phyloP scores from a whole-genome alignment of 2,888 invertebrate species.

The Argynnis bischoffii region DNA sequence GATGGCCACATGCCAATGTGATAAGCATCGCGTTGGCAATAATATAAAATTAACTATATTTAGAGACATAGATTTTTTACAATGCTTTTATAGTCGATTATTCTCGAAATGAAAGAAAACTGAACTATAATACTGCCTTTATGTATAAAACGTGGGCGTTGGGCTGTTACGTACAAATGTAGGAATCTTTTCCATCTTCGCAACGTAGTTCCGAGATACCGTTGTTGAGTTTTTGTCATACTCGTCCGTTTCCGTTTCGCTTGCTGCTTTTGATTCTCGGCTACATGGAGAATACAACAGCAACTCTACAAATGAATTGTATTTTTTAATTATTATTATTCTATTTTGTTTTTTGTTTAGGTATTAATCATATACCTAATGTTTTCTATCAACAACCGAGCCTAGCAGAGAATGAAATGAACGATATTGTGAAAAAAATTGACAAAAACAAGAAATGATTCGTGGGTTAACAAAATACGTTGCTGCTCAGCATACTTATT shows the following conservation, averaged over 20 bases:
- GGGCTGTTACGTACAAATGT: background rate
- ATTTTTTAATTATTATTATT: too few relatives aligned
- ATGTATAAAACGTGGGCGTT: constrained; percentile 2
- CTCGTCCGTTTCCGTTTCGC: background rate
- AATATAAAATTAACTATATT: constrained; percentile 7
- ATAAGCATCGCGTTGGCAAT: constrained; percentile 23
- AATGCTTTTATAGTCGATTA: background rate
- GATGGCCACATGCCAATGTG: constrained; percentile 28
- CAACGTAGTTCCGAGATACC: background rate
- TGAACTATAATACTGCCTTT: constrained; percentile 11
- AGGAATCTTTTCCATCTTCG: background rate
- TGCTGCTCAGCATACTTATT: too few relatives aligned
- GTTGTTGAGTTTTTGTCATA: background rate
- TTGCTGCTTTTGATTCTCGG: background rate
- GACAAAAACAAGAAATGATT: too few relatives aligned
- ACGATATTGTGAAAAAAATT: too few relatives aligned
- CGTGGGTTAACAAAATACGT: too few relatives aligned
- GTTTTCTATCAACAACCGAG: too few relatives aligned
- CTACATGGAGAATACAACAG: background rate
- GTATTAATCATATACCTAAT: too few relatives aligned
- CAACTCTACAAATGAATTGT: background rate
- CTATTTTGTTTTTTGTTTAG: too few relatives aligned
- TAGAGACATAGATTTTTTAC: constrained; percentile 6
- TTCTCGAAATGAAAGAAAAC: constrained; percentile 8
- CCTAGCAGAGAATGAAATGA: too few relatives aligned